Percentiles rank a stretch among this genome's conserved stretches.
phyloP scores from a whole-genome alignment of 35 echinoderm and acorn worm species.

The Anneissia japonica region DNA sequence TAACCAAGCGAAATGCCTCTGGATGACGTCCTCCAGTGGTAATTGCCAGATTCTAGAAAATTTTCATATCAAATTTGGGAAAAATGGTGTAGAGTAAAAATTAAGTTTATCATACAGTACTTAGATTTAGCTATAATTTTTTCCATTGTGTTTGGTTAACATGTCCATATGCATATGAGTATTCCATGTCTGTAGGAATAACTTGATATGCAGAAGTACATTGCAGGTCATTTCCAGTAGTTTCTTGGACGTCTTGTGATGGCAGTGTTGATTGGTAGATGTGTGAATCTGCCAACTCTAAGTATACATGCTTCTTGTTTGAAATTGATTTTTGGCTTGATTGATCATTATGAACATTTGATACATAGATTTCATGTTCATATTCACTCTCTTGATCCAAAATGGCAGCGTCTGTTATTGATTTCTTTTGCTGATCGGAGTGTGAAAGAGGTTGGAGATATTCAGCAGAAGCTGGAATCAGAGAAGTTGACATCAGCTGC shows the following conservation, averaged over 20 bases:
- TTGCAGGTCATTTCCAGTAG: neutral
- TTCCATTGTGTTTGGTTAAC: too few species aligned
- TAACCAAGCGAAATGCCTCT: too few species aligned
- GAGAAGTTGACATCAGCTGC: neutral
- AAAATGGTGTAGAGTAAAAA: too few species aligned
- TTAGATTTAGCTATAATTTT: too few species aligned
- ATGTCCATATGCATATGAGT: neutral
- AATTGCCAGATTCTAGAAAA: too few species aligned
- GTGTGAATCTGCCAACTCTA: neutral
- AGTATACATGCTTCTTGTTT: too few species aligned
- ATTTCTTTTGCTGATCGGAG: neutral
- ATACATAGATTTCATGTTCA: too few species aligned
- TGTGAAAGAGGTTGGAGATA: neutral
- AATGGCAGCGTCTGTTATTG: neutral
- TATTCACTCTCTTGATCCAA: too few species aligned
- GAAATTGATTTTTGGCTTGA: neutral
- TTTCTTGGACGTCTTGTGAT: neutral
- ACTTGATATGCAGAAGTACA: neutral
- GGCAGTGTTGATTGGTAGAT: neutral
- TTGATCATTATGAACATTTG: too few species aligned
- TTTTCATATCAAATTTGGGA: too few species aligned
- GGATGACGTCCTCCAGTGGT: too few species aligned
- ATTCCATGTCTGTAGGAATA: neutral
- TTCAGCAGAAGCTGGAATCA: neutral
- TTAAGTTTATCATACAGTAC: too few species aligned